Evolutionary conservation across 1,140 invertebrate species (phyloP).

Genomic region (Drosophila serrata): DNA sequence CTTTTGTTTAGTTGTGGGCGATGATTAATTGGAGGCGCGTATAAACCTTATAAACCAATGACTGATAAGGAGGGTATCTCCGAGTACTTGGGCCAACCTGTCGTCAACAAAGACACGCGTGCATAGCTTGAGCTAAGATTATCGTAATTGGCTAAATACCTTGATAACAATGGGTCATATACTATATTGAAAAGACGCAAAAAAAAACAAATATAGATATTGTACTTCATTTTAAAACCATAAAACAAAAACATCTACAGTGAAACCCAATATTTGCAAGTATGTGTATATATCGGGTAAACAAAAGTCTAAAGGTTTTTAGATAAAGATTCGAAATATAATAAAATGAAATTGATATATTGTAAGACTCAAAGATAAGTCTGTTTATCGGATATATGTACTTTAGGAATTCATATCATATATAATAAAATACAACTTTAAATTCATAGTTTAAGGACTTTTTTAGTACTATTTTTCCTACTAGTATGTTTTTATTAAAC

Average conservation of each 20-base stretch:
- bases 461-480: background rate
- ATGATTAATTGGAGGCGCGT: constrained; percentile 12
- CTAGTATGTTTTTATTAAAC: background rate
- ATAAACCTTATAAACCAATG: constrained; percentile 11
- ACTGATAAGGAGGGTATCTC: constrained; percentile 27
- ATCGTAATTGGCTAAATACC: background rate
- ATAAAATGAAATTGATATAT: background rate
- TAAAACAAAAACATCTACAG: background rate
- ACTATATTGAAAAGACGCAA: background rate
- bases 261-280: background rate
- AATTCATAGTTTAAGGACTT: background rate
- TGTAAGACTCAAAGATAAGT: background rate
- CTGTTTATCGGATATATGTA: background rate
- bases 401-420: background rate
- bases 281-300: background rate
- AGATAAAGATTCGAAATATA: background rate
- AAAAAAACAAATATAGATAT: background rate
- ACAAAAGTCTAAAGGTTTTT: background rate
- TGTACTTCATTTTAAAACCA: background rate
- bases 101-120: constrained; percentile 18
- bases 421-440: too few species aligned
- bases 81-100: background rate
- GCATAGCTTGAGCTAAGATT: background rate
- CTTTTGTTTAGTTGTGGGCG: constrained; percentile 50
- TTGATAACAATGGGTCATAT: background rate